phyloP scores from a whole-genome alignment of 2,113 vertebrate species.

The Sorex araneus region DNA sequence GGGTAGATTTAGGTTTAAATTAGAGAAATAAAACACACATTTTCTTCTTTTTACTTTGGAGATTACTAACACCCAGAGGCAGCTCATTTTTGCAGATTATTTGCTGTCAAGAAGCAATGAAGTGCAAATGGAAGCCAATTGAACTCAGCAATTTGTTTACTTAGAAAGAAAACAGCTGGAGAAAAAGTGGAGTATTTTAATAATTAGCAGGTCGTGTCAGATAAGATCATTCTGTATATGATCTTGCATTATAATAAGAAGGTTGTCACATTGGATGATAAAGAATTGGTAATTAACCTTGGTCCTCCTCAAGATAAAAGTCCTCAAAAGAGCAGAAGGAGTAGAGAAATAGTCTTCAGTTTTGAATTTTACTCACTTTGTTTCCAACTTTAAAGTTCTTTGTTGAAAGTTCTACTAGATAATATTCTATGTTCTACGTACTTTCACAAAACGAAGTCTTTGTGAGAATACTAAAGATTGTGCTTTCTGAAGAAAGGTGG shows the following conservation, averaged over 20 bases:
- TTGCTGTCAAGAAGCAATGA: conserved; percentile 87
- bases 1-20: conserved; percentile 56
- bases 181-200: conserved; percentile 83
- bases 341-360: conserved; percentile 26
- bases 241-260: conserved; percentile 83
- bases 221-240: conserved; percentile 75
- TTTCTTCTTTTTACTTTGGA: conserved; percentile 81
- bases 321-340: conserved; percentile 39
- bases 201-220: conserved; percentile 83
- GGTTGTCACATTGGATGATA: conserved; percentile 53
- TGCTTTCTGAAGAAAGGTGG: background rate
- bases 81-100: conserved; percentile 79
- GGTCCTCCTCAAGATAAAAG: conserved; percentile 74
- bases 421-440: conserved; percentile 12
- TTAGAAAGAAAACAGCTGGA: conserved; percentile 85
- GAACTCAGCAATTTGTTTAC: conserved; percentile 86
- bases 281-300: conserved; percentile 81
- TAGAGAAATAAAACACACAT: conserved; percentile 72
- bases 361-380: conserved; percentile 57
- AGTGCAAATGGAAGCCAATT: conserved; percentile 86
- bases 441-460: background rate
- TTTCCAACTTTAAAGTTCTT: conserved; percentile 60
- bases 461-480: background rate
- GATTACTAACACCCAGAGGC: conserved; percentile 81
- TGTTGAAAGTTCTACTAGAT: background rate